Percentiles rank a stretch among this genome's conserved stretches.
Evolutionary conservation across 2,888 invertebrate species (phyloP).

Genomic region (Xanthorhoe designata): DNA sequence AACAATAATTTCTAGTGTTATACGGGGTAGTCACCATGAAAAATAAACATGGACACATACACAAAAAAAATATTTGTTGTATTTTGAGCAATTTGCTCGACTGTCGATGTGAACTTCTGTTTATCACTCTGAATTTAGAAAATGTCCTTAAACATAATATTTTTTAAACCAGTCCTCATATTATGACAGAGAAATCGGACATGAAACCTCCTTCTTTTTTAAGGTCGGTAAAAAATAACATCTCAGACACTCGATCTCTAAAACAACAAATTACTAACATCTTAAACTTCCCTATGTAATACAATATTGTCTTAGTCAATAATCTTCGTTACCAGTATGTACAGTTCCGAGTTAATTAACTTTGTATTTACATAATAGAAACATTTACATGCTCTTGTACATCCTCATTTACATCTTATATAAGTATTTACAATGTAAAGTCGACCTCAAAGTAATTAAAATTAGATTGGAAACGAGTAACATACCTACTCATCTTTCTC

Average conservation of each 20-base stretch:
- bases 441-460: slow-evolving; percentile 36
- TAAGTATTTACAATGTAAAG: slow-evolving; percentile 56
- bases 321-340: slow-evolving; percentile 61
- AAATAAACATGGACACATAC: too few species aligned
- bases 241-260: slow-evolving; percentile 1
- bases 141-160: too few species aligned
- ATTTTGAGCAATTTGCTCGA: too few species aligned
- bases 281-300: slow-evolving; percentile 36
- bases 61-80: too few species aligned
- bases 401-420: slow-evolving; percentile 18
- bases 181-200: background rate
- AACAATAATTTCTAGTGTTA: too few species aligned
- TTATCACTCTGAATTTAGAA: too few species aligned
- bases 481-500: slow-evolving; percentile 11
- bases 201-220: background rate
- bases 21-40: too few species aligned
- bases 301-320: slow-evolving; percentile 72
- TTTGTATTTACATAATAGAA: slow-evolving; percentile 69
- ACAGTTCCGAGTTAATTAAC: slow-evolving; percentile 55
- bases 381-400: slow-evolving; percentile 46
- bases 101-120: too few species aligned
- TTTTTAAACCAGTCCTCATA: too few species aligned
- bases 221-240: background rate
- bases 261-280: slow-evolving; percentile 8
- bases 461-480: slow-evolving; percentile 41